Conservation (phyloP, 2,888 invertebrate species). For the Silvanus unidentatus region DNA sequence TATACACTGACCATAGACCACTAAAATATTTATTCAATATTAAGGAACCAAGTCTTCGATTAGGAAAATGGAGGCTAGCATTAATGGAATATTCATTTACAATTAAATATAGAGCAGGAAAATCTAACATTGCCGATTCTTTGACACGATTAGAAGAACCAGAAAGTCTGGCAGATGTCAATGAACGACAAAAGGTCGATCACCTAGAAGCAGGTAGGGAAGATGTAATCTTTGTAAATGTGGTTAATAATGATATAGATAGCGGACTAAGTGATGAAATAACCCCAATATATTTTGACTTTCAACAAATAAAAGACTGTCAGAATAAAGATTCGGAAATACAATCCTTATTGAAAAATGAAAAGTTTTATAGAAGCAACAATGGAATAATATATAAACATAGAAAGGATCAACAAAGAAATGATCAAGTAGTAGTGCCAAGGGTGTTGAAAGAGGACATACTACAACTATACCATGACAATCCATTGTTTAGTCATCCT, state of each 20-base stretch:
- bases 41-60: conserved; percentile 11
- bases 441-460: conserved; percentile 8
- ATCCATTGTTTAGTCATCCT: conserved; percentile 25
- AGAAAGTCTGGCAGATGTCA: too few relatives aligned
- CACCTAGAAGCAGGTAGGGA: too few relatives aligned
- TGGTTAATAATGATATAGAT: conserved; percentile 6
- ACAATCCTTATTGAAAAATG: neutral
- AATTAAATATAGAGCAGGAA: conserved; percentile 8
- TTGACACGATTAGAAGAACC: conserved; percentile 7
- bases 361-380: conserved; percentile 10
- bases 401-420: conserved; percentile 2
- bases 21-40: conserved; percentile 11
- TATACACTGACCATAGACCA: conserved; percentile 10
- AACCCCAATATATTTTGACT: neutral
- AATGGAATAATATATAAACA: conserved; percentile 13
- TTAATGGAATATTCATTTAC: conserved; percentile 9
- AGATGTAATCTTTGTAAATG: neutral
- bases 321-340: neutral
- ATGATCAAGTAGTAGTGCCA: conserved; percentile 13
- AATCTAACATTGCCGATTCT: conserved; percentile 8
- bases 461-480: conserved; percentile 20
- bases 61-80: conserved; percentile 8
- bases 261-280: conserved; percentile 2
- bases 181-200: too few relatives aligned
- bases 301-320: neutral